Evolutionary conservation across 2,113 vertebrate species (phyloP), one percentile per base, ranked within the genome.

Genomic region (Corvus moneduloides): DNA sequence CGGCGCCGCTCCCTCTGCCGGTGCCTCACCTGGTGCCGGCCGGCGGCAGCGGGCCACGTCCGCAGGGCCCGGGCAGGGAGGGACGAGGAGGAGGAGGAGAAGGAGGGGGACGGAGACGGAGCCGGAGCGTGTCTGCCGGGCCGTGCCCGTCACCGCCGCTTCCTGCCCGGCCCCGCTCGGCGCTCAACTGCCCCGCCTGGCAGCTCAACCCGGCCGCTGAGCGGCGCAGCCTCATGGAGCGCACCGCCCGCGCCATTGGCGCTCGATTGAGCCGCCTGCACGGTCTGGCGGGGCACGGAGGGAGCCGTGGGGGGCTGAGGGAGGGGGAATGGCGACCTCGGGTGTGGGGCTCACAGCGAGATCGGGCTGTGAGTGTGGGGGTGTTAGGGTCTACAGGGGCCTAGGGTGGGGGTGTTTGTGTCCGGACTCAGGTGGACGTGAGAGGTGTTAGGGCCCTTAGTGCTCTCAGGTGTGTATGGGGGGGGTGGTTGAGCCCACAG

Each of bases 141-240:
- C 82, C 71, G 83, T 35, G 46, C 61, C 79, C 71, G 61, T n/a
- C 73, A 62, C 52, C 67, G 54, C 78, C 62, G 82, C 91, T 93
- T 90, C 84, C 93, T 93, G 91, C 89, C 75, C 79, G 63, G 86
- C 84, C 82, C 73, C 83, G 55, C 92, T 67, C 95, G 91, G 93
- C 67, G 71, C 69, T 96, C 92, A 22, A 16, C 93, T 95, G 1
- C 19, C 7, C 58, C 4, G 64, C 39, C 95, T 95, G 54, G 33
- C 55, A 32, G 12, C 44, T 9, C 84, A 4, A 72, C 15, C 56
- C n/a, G 24, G 63, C 54, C 26, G 58, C 51, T 6, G 41, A 61
- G 48, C 17, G 10, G 32, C 23, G 9, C 32, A 17, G 35, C 59
- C 44, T 59, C 30, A 24, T 20, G 26, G 59, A 59, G 63, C 35